phyloP scores from a whole-genome alignment of 2,888 invertebrate species.

The Eupithecia inturbata region DNA sequence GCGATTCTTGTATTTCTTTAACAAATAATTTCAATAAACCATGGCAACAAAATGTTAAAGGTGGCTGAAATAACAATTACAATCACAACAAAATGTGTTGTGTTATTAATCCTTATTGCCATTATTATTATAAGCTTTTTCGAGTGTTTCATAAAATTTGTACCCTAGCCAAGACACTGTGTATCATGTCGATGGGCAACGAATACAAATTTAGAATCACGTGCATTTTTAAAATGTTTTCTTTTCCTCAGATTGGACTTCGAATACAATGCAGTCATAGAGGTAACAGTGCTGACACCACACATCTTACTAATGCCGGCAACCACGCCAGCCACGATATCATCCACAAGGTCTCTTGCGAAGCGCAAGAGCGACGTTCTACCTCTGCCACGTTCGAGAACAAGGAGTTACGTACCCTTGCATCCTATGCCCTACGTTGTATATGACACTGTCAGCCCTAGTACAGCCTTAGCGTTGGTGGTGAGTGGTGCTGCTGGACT shows the following conservation, averaged over 20 bases:
- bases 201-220: background rate
- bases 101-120: background rate
- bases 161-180: background rate
- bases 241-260: conserved; percentile 7
- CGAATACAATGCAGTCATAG: conserved; percentile 7
- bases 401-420: background rate
- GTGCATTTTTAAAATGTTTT: background rate
- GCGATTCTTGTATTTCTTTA: background rate
- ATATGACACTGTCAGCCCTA: background rate
- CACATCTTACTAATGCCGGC: background rate
- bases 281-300: background rate
- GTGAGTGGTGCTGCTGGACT: background rate
- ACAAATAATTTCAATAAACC: background rate
- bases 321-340: background rate
- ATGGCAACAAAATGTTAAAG: background rate
- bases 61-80: background rate
- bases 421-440: background rate
- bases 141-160: background rate
- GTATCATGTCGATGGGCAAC: background rate
- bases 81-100: background rate
- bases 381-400: background rate
- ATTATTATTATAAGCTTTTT: background rate
- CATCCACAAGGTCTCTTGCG: background rate
- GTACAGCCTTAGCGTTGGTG: no score
- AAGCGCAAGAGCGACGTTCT: background rate